These are phyloP conservation scores for Podarcis raffonei DNA, from an alignment of 2,113 vertebrate species.

Conservation along the genomic window DNA sequence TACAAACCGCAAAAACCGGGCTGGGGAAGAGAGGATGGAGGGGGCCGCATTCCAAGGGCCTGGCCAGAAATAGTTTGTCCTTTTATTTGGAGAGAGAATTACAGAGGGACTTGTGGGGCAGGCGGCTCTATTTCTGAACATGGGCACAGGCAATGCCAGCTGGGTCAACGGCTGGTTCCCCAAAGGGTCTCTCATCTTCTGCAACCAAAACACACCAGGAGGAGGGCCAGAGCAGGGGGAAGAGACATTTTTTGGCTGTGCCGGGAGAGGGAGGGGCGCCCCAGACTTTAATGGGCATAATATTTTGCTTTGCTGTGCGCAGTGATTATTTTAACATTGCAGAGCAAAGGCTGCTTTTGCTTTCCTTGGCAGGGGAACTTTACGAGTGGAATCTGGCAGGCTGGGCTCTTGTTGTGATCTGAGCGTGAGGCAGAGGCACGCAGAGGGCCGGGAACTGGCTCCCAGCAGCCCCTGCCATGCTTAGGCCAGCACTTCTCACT, in stretches of 20 bases:
- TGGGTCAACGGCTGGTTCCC: conserved; percentile 54
- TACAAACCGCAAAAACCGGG: conserved; percentile 54
- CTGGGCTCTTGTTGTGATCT: conserved; percentile 16
- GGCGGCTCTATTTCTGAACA: conserved; percentile 79
- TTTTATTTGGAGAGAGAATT: conserved; percentile 88
- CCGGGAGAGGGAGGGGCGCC: background rate
- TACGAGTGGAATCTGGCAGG: conserved; percentile 21
- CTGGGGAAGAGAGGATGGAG: conserved; percentile 49
- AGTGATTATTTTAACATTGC: conserved; percentile 18
- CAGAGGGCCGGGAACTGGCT: background rate
- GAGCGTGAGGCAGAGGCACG: background rate
- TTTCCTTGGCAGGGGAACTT: background rate
- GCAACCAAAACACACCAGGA: background rate
- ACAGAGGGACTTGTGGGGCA: conserved; percentile 75
- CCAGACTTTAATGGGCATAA: conserved; percentile 25
- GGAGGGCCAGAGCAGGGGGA: no score
- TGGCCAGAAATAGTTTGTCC: conserved; percentile 83
- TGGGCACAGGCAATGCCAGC: conserved; percentile 84
- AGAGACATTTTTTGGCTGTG: conserved; percentile 36
- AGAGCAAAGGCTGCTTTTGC: conserved; percentile 25
- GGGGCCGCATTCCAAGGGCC: conserved; percentile 76
- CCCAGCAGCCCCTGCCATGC: background rate
- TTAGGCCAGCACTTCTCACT: background rate
- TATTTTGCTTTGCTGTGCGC: conserved; percentile 27
- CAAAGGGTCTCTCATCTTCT: background rate